Percentiles rank a stretch among this genome's conserved stretches.
Conservation (phyloP, 64 coral and sea anemone genomes). For the Platygyra sinensis region DNA sequence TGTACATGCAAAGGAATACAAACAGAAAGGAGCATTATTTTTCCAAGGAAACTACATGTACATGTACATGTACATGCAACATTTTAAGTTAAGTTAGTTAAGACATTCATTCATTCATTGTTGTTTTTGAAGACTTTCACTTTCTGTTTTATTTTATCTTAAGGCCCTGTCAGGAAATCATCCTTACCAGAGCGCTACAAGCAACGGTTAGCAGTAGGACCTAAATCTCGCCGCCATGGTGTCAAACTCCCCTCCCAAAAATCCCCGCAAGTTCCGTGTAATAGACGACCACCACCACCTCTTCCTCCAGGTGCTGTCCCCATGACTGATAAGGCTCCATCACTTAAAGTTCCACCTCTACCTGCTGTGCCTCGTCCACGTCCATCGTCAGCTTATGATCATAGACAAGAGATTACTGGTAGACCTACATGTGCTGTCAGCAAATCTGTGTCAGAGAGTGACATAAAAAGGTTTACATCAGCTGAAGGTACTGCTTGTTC, state of each 20-base stretch:
- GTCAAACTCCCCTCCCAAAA: background rate
- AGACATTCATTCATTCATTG: no score
- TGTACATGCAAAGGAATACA: no score
- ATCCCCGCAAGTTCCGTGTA: background rate
- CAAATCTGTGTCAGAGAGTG: slow-evolving; percentile 12
- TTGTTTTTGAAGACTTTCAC: background rate
- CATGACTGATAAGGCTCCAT: background rate
- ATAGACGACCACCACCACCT: slow-evolving; percentile 55
- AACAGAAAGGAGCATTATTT: no score
- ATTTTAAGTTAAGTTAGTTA: no score
- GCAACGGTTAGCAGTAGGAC: slow-evolving; percentile 43
- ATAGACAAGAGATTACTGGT: background rate
- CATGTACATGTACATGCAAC: no score
- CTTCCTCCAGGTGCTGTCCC: slow-evolving; percentile 28
- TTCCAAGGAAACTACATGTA: no score
- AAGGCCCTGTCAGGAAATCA: background rate
- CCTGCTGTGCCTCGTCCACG: slow-evolving; percentile 4
- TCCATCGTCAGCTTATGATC: slow-evolving; percentile 3
- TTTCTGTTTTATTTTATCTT: background rate
- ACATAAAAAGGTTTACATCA: background rate
- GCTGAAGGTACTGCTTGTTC: slow-evolving; percentile 50
- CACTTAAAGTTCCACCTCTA: slow-evolving; percentile 29
- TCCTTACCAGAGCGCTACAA: background rate
- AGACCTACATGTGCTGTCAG: background rate
- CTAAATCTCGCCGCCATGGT: background rate